phyloP scores from a whole-genome alignment of 2,888 invertebrate genomes.

The Hypselothyrea guttata region DNA sequence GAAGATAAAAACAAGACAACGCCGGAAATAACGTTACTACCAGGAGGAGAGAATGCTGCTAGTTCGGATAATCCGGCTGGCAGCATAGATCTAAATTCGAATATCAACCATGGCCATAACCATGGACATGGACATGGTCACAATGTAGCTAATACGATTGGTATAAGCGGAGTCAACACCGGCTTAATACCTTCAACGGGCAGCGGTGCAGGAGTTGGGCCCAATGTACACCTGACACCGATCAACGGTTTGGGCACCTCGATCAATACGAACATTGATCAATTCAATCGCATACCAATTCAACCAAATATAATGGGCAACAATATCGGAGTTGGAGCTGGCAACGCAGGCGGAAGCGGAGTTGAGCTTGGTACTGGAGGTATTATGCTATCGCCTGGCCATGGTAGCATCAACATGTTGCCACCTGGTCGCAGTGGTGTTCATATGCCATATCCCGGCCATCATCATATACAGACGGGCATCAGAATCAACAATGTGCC shows the following conservation, averaged over 20 bases:
- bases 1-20: conserved; percentile 84
- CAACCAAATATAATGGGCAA: conserved; percentile 77
- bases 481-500: conserved; percentile 82
- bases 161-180: conserved; percentile 78
- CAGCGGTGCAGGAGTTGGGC: conserved; percentile 40
- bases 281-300: conserved; percentile 81
- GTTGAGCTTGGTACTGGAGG: conserved; percentile 47
- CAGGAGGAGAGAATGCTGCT: conserved; percentile 39
- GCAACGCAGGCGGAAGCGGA: conserved; percentile 42
- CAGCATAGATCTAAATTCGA: conserved; percentile 47
- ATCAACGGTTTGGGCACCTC: conserved; percentile 74
- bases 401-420: conserved; percentile 76
- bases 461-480: conserved; percentile 78
- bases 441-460: conserved; percentile 64
- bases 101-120: conserved; percentile 49
- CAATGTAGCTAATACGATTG: conserved; percentile 70
- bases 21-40: conserved; percentile 72
- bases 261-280: conserved; percentile 82
- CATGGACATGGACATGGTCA: conserved; percentile 71
- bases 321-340: conserved; percentile 60
- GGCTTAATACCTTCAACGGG: conserved; percentile 48
- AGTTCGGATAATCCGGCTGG: conserved; percentile 48
- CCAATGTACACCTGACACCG: conserved; percentile 54
- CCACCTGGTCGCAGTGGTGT: conserved; percentile 68
- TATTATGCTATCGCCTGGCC: conserved; percentile 68